Conservation (phyloP, 1,140 invertebrate species). For the Drosophila punjabiensis region DNA sequence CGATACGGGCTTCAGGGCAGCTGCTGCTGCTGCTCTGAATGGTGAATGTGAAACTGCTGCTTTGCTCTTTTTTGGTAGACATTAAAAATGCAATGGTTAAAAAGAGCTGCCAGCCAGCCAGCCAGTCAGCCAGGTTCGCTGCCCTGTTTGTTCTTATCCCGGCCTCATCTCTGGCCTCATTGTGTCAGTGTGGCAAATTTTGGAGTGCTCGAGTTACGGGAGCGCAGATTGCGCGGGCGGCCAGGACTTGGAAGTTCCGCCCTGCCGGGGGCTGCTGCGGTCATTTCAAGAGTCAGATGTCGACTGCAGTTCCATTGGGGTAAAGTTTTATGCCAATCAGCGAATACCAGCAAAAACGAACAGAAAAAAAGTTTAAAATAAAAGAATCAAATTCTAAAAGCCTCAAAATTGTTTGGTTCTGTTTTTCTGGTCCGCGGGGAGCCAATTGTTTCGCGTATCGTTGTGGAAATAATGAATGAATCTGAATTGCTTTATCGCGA, state of each 20-base stretch:
- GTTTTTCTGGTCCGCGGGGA: constrained; percentile 31
- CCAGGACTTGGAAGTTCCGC: constrained; percentile 32
- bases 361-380: constrained; percentile 5
- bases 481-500: constrained; percentile 42
- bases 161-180: constrained; percentile 60
- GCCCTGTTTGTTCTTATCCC: constrained; percentile 30
- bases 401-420: constrained; percentile 59
- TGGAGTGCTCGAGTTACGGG: constrained; percentile 19
- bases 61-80: constrained; percentile 43
- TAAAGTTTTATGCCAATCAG: constrained; percentile 62
- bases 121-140: constrained; percentile 29
- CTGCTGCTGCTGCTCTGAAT: background rate
- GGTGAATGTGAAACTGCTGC: constrained; percentile 2
- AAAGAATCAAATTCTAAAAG: constrained; percentile 48
- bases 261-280: constrained; percentile 28
- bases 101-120: constrained; percentile 40
- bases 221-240: constrained; percentile 25
- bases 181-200: constrained; percentile 71
- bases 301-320: constrained; percentile 63
- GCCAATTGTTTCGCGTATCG: constrained; percentile 52
- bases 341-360: background rate
- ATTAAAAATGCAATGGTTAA: constrained; percentile 79
- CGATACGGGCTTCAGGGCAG: constrained; percentile 33
- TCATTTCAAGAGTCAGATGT: constrained; percentile 72
- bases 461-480: constrained; percentile 76